A percentile compares a stretch with the other conserved stretches of the same genome.
phyloP scores from a whole-genome alignment of 2,797 vertebrate species.

The Lagodon rhomboides region DNA sequence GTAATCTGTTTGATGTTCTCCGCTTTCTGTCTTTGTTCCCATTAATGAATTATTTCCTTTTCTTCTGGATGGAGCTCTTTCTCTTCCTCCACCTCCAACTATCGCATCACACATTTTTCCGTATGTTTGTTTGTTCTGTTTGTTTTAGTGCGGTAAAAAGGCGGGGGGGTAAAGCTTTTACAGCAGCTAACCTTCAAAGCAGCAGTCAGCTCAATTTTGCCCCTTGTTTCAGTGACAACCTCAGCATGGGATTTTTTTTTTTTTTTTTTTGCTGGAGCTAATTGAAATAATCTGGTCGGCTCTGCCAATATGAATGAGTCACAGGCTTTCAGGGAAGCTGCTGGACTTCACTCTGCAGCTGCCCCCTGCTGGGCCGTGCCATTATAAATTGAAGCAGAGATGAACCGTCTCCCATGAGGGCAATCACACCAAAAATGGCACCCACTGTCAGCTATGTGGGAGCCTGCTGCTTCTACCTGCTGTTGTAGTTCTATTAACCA shows the following conservation, averaged over 20 bases:
- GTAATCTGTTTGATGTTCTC: conserved; percentile 61
- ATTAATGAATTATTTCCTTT: conserved; percentile 43
- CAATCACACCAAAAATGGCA: conserved; percentile 69
- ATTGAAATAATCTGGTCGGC: conserved; percentile 79
- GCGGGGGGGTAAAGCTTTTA: conserved; percentile 29
- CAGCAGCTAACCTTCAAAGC: conserved; percentile 66
- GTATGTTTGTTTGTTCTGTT: conserved; percentile 32
- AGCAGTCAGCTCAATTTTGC: conserved; percentile 50
- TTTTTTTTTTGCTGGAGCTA: conserved; percentile 63
- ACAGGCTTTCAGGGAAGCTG: conserved; percentile 65
- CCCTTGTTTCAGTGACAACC: conserved; percentile 65
- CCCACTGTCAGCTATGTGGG: conserved; percentile 55
- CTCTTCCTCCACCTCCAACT: conserved; percentile 1
- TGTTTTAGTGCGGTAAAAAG: conserved; percentile 14
- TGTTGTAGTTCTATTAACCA: conserved; percentile 60
- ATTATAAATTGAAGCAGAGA: conserved; percentile 60
- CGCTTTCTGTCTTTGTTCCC: conserved; percentile 31
- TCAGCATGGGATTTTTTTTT: conserved; percentile 63
- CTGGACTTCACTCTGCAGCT: conserved; percentile 67
- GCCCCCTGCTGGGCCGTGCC: conserved; percentile 57
- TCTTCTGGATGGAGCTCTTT: conserved; percentile 22
- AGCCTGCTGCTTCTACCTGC: conserved; percentile 58
- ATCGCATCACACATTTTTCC: conserved; percentile 34
- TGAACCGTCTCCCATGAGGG: conserved; percentile 62
- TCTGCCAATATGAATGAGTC: conserved; percentile 73